phyloP scores from a whole-genome alignment of 2,113 vertebrate genomes.

The Saccopteryx leptura region DNA sequence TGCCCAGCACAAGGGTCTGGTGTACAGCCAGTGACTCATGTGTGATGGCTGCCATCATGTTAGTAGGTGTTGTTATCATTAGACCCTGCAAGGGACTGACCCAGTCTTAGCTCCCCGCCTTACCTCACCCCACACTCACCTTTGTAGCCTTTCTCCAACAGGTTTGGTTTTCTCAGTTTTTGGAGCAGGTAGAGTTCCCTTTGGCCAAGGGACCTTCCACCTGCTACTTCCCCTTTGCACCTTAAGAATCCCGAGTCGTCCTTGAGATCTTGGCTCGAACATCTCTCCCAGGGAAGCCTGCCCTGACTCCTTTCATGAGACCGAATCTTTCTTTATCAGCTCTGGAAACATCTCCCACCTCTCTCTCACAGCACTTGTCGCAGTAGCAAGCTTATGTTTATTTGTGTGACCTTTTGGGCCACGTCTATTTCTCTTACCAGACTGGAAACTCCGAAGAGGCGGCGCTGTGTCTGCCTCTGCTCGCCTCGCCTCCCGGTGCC shows the following conservation, averaged over 20 bases:
- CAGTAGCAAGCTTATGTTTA: not conserved
- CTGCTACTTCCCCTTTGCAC: not conserved
- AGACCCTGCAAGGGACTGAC: not conserved
- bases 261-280: not conserved
- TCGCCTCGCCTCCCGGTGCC: no score
- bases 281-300: not conserved
- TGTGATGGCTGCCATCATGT: not conserved
- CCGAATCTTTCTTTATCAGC: rapidly evolving
- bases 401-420: not conserved
- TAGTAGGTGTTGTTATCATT: no score
- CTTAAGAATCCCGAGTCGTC: not conserved
- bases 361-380: not conserved
- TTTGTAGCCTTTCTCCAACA: not conserved
- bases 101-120: not conserved
- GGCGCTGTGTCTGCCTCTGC: not conserved
- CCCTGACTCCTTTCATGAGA: not conserved
- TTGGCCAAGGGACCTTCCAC: not conserved
- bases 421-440: not conserved
- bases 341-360: not conserved
- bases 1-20: no score
- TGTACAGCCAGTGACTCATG: not conserved
- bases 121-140: rapidly evolving
- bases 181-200: not conserved
- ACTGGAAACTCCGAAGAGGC: not conserved
- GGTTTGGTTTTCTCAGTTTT: not conserved